Evolutionary conservation across 2,797 vertebrate genomes (phyloP), one percentile per base, ranked within the genome.

Genomic region (Pseudopleuronectes americanus): DNA sequence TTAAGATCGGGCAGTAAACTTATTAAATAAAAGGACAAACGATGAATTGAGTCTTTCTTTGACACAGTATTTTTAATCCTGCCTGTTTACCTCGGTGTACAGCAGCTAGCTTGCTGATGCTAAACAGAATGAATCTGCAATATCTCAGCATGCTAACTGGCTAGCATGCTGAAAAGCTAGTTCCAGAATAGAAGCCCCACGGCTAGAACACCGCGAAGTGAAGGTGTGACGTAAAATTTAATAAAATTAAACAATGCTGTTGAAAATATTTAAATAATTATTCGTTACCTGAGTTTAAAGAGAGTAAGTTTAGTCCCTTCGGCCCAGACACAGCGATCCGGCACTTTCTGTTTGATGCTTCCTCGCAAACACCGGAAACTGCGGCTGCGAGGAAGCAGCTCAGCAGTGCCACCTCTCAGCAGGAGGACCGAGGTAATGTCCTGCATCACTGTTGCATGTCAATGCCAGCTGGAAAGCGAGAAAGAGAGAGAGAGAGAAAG

Each of bases 51-150:
- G 2, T 31, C 0, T 51, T 2, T 28, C 33, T 28, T 41, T 1
- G 7, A 41, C 4, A 47, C 19, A 0, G 3, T 24, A 7, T 3
- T 9, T 14, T 2, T 4, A 13, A 13, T 23, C 57, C 1, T 13
- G 21, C 28, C 14, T 67, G 47, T 26, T 16, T 5, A 7, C 2
- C 28, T 36, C 9, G 4, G 23, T 51, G 13, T 4, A 2, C 55
- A 68, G 62, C 64, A 79, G 76, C 51, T 68, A 83, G 62, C 80
- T 77, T 77, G 22, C 56, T 43, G 52, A 72, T 59, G 70, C 74
- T 61, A 24, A 43, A 13, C 76, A 84, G 72, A 89, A 92, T 93
- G 92, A 92, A 92, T 92, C 83, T 90, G 92, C 92, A 92, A 74
- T 91, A 92, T 88, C 83, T 31, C 49, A 89, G 72, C 81, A 65